These are phyloP conservation scores for Emys orbicularis DNA, from an alignment of 2,797 vertebrate genomes.

Conservation along the genomic window DNA sequence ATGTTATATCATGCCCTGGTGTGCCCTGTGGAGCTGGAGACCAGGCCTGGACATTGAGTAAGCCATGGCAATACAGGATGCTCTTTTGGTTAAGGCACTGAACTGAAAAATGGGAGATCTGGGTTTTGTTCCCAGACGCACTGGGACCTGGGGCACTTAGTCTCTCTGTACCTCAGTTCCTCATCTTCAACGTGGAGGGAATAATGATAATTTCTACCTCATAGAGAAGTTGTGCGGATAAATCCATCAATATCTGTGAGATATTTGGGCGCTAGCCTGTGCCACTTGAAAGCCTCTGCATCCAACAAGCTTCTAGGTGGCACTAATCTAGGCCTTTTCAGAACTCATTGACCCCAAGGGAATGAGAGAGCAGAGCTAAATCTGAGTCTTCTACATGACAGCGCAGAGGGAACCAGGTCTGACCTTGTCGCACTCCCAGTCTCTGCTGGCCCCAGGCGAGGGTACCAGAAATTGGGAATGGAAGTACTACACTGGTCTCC, in stretches of 20 bases:
- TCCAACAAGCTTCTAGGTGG: not conserved
- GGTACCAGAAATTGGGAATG: not conserved
- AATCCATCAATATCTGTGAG: not conserved
- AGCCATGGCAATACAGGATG: conserved; percentile 31
- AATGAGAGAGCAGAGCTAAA: not conserved
- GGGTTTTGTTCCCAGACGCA: not conserved
- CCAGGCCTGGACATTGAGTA: not conserved
- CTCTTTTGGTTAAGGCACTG: not conserved
- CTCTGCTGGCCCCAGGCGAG: not conserved
- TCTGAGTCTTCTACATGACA: not conserved
- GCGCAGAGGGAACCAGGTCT: not conserved
- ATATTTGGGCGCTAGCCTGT: not conserved
- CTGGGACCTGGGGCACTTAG: not conserved
- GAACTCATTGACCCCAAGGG: not conserved
- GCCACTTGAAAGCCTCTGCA: not conserved
- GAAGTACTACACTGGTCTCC: not conserved
- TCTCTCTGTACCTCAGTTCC: not conserved
- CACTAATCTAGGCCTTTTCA: not conserved
- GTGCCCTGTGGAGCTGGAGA: not conserved
- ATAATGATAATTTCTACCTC: not conserved
- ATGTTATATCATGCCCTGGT: not conserved
- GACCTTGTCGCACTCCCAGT: not conserved
- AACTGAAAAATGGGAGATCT: not conserved
- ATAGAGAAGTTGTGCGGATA: not conserved
- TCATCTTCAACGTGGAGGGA: not conserved